phyloP scores from a whole-genome alignment of 2,113 vertebrate genomes.

The Chauna torquata region DNA sequence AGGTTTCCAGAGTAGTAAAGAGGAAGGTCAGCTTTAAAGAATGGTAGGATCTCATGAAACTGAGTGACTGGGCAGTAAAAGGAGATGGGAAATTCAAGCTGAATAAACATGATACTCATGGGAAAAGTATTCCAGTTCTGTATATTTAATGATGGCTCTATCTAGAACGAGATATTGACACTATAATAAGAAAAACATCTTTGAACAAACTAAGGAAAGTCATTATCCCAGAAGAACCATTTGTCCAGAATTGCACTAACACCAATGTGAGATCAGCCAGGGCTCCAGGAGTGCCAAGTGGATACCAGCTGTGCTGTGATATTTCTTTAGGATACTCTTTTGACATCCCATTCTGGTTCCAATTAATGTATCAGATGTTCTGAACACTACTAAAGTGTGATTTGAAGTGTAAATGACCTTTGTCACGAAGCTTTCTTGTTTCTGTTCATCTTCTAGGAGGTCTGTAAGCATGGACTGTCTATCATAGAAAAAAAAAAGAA shows the following conservation, averaged over 20 bases:
- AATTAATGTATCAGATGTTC: not conserved
- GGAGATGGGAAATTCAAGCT: not conserved
- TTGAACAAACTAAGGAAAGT: not conserved
- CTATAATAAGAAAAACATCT: not conserved
- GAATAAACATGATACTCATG: not conserved
- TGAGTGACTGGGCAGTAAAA: not conserved
- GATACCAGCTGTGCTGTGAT: not conserved
- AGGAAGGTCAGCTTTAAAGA: not conserved
- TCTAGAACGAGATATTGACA: not conserved
- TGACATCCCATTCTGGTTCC: not conserved
- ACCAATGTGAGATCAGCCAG: not conserved
- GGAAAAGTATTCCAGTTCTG: not conserved
- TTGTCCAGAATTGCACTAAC: not conserved
- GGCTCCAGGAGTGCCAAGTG: not conserved
- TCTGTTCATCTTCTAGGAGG: not conserved
- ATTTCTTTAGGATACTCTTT: not conserved
- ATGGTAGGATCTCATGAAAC: not conserved
- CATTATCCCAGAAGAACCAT: not conserved
- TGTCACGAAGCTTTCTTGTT: not conserved
- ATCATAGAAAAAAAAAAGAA: not conserved
- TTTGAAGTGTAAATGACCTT: not conserved
- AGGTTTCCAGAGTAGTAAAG: not conserved
- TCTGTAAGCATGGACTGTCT: not conserved
- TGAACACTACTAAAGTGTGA: not conserved
- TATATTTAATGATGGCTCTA: not conserved